Evolutionary conservation across 2,888 invertebrate species (phyloP).

Genomic region (Marronus borbonicus): DNA sequence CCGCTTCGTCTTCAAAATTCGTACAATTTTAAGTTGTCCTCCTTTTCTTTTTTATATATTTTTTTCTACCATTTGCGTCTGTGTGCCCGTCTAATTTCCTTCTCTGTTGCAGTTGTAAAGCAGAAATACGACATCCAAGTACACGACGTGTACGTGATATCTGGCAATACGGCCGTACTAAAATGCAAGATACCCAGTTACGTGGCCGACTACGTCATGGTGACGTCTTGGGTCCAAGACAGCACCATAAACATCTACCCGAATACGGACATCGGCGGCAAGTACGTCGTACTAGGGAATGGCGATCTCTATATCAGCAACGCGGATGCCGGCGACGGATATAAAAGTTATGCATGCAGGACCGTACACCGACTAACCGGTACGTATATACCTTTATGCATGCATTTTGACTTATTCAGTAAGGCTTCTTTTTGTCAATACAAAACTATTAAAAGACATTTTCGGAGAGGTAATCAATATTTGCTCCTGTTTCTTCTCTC

Average conservation of each 20-base stretch:
- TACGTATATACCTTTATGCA: slow-evolving; percentile 53
- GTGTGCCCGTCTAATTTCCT: slow-evolving; percentile 31
- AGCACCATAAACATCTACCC: slow-evolving; percentile 85
- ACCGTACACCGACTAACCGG: slow-evolving; percentile 87
- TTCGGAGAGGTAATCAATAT: no score
- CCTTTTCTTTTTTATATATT: neutral
- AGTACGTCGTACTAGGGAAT: slow-evolving; percentile 84
- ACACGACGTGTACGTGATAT: slow-evolving; percentile 92
- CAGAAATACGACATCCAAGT: slow-evolving; percentile 92
- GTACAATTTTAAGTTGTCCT: no score
- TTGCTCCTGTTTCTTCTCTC: no score
- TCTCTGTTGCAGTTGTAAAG: slow-evolving; percentile 80
- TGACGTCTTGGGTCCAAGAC: slow-evolving; percentile 92
- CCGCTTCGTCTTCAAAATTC: no score
- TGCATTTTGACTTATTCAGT: neutral
- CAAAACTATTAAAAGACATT: no score
- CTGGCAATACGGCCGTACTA: slow-evolving; percentile 91
- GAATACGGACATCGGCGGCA: slow-evolving; percentile 81
- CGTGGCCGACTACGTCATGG: slow-evolving; percentile 89
- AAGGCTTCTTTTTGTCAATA: no score
- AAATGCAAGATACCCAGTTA: slow-evolving; percentile 92
- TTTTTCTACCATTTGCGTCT: slow-evolving; percentile 2
- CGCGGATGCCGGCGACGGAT: slow-evolving; percentile 84
- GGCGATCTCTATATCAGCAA: slow-evolving; percentile 89
- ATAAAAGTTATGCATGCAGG: slow-evolving; percentile 86